Evolutionary conservation across 2,113 vertebrate species (phyloP).

Genomic region (Tonatia bakeri): DNA sequence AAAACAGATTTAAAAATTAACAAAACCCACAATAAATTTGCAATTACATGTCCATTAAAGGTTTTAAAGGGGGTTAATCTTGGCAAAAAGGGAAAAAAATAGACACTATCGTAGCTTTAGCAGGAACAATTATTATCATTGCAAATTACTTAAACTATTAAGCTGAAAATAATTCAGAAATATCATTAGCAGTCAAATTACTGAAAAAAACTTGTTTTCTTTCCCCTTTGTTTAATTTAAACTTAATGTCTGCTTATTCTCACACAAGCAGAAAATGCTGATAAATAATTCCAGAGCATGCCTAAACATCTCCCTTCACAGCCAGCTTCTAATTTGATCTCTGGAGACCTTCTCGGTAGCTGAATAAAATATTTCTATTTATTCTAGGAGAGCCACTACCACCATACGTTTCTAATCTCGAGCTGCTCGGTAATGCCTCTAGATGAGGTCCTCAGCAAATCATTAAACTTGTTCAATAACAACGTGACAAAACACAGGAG

Average conservation of each 20-base stretch:
- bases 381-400: conserved; percentile 80
- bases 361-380: conserved; percentile 87
- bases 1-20: conserved; percentile 82
- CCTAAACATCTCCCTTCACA: conserved; percentile 89
- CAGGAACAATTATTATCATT: conserved; percentile 80
- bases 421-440: conserved; percentile 81
- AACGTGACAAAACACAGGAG: conserved; percentile 85
- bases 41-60: conserved; percentile 78
- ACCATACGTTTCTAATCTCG: conserved; percentile 85
- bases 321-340: conserved; percentile 90
- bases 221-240: conserved; percentile 87
- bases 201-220: conserved; percentile 80
- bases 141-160: conserved; percentile 86
- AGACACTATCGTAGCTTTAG: conserved; percentile 66
- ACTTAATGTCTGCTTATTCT: conserved; percentile 87
- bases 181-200: conserved; percentile 86
- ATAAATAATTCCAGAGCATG: conserved; percentile 89
- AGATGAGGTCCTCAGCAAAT: conserved; percentile 87
- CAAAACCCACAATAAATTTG: conserved; percentile 78
- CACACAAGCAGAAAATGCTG: conserved; percentile 84
- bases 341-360: conserved; percentile 82
- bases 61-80: conserved; percentile 80
- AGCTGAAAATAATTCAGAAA: conserved; percentile 84
- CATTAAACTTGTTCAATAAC: conserved; percentile 88
- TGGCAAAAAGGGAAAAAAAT: conserved; percentile 61